phyloP scores from a whole-genome alignment of 2,888 invertebrate genomes.

The Pollenia griseotomentosa region DNA sequence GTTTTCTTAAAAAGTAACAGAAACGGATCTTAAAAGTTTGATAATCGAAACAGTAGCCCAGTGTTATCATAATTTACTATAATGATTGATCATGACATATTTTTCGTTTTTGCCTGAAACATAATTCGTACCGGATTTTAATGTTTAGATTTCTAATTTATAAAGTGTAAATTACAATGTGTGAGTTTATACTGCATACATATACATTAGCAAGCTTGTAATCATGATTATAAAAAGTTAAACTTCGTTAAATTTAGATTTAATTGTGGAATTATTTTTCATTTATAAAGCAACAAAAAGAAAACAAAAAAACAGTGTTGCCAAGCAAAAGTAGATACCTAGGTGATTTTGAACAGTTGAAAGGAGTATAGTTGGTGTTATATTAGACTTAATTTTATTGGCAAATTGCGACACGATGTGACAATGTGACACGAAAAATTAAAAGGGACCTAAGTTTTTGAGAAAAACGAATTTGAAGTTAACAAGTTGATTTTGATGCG shows the following conservation, averaged over 20 bases:
- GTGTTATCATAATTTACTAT: constrained; percentile 69
- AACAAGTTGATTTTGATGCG: no score
- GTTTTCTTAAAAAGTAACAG: constrained; percentile 24
- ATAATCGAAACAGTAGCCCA: constrained; percentile 68
- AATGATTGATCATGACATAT: constrained; percentile 70
- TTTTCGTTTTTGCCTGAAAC: constrained; percentile 22
- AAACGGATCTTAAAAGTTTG: constrained; percentile 64
- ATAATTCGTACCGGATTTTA: constrained; percentile 36
- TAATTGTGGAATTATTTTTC: background rate
- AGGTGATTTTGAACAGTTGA: no score
- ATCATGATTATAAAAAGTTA: constrained; percentile 1
- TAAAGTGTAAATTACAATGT: constrained; percentile 50
- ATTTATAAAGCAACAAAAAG: background rate
- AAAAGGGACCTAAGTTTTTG: no score
- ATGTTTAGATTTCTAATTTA: background rate
- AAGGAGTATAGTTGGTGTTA: no score
- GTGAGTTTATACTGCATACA: background rate
- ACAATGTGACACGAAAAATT: no score
- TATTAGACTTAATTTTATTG: no score
- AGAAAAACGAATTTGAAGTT: no score
- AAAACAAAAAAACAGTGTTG: no score
- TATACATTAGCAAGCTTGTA: background rate
- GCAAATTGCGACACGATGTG: no score
- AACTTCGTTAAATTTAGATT: background rate
- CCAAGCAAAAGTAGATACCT: no score